These are phyloP conservation scores for Herpailurus yagouaroundi DNA, from an alignment of 2,113 vertebrate species.

Conservation along the genomic window DNA sequence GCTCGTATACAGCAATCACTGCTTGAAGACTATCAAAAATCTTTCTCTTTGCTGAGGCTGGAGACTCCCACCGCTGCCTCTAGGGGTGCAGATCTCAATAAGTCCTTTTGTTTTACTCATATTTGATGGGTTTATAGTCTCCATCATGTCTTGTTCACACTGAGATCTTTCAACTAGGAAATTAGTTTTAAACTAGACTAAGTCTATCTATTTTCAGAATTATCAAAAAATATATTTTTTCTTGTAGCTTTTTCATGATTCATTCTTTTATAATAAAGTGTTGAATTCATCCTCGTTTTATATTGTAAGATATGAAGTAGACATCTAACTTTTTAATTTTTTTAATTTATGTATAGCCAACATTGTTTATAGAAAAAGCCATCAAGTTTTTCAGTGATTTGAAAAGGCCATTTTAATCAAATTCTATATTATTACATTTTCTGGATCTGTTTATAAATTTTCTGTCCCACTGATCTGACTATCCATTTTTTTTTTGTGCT, in stretches of 20 bases:
- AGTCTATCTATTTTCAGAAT: neutral
- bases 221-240: neutral
- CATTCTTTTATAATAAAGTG: neutral
- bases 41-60: neutral
- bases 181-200: constrained; percentile 4
- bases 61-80: neutral
- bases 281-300: neutral
- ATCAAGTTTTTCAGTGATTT: neutral
- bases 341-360: neutral
- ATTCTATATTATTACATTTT: neutral
- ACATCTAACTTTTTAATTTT: neutral
- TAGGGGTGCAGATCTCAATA: neutral
- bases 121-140: neutral
- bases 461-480: neutral
- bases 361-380: neutral
- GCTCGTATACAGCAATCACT: neutral
- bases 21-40: neutral
- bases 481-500: neutral
- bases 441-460: neutral
- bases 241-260: neutral
- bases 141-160: neutral
- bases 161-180: neutral
- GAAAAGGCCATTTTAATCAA: neutral
- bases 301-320: neutral
- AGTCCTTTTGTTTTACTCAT: neutral